Evolutionary conservation across 2,888 invertebrate species (phyloP), one percentile per base, ranked within the genome.

Genomic region (Physocephala rufipes): DNA sequence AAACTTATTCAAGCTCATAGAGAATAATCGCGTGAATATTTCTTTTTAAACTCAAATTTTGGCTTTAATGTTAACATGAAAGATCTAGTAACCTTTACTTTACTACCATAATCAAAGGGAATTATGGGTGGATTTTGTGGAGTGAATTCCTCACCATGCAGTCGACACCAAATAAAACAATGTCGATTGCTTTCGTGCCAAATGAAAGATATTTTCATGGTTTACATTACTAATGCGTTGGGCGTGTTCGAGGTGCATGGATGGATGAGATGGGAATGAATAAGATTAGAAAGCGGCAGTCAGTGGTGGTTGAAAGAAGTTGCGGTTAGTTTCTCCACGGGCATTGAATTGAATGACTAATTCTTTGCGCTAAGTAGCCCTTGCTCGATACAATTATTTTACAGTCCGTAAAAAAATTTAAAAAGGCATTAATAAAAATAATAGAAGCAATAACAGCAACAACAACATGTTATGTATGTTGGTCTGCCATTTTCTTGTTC

Each of bases 261-360:
- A 0, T 21, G 19, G 53, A 53, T 21, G 53, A 53, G 21, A 21
- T 21, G 21, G 53, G 9, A 36, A 36, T n/a, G 16, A 19, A 51
- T n/a, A 12, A 19, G 19, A 58, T 43, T 30, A 55, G 9, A 58
- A 43, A n/a, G 16, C 58, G 15, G 53, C 45, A 63, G 55, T 15
- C 51, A 36, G 51, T 53, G 9, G 36, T 53, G 66, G 43, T 19
- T 51, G 28, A 43, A 65, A 15, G 21, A 9, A 28, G 30, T 53
- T 53, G 19, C 53, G 51, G 28, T 36, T 16, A 36, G 30, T 66
- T 13, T 45, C 45, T 30, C n/a, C 12, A 30, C 13, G 24, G 21
- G 47, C 59, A 67, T 67, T 67, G 67, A 67, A 67, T 61, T 67
- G 49, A 67, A 59, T 67, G 67, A 67, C 67, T 67, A 67, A 67